Base-by-base conservation (phyloP, 2,113 vertebrate species). In the Tympanuchus pallidicinctus region DNA sequence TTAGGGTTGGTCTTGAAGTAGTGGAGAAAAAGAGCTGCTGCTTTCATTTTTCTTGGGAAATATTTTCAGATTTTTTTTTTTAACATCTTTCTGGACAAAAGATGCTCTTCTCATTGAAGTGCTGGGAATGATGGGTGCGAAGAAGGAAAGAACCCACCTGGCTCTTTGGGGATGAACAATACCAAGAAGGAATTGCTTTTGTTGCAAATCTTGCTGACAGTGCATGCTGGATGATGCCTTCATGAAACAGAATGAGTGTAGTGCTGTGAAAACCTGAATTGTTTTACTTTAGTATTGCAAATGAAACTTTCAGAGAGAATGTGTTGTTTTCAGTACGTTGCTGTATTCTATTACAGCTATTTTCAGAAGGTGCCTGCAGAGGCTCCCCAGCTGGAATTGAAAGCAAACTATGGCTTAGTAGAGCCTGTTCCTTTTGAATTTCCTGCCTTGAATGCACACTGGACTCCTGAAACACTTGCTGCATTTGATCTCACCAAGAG, bases 301-400 rank as follows among this genome's bases (percentile, higher is more conserved):
- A 11, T 2, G 7, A 83, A 61, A 52, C 66, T 84, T 82, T 22
- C 40, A 70, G 84, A 85, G n/a, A 42, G 38, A 18, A 36, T 60
- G 54, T 45, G 3, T 9, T 88, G 42, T 79, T 87, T 94, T n/a
- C 43, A 88, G n/a, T 63, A 7, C 14, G 5, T 45, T 65, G 59
- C 79, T 93, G 19, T 81, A 22, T 97, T 97, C 61, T 86, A 22
- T 97, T 95, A 94, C 96, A 99, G 99, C 96, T 99, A 99, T 95
- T 99, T 99, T 95, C 99, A 99, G 65, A 99, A 99, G 95, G 97
- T 99, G 70, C 99, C 99, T 32, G 95, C 97, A 11, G 99, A 99
- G 92, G 97, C 99, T 24, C 99, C 99, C 12, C 98, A 98, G 69
- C 97, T 99, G 97, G 99, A 99, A 95, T 92, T 99, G 90, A 99